A percentile compares a stretch with the other conserved stretches of the same genome.
These are phyloP conservation scores for Passer montanus DNA, from an alignment of 2,113 vertebrate genomes.

Conservation along the genomic window DNA sequence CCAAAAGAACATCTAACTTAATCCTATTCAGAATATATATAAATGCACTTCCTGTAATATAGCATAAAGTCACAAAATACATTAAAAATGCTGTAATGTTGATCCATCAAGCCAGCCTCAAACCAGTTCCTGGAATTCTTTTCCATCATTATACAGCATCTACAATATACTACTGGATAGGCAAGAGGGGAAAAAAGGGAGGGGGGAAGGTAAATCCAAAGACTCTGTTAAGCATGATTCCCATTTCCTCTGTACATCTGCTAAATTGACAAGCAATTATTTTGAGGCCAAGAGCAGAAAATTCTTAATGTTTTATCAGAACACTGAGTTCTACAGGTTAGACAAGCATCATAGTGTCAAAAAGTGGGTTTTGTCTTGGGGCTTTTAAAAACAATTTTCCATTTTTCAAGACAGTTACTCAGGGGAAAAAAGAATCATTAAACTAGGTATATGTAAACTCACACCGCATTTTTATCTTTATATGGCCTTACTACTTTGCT, in stretches of 20 bases:
- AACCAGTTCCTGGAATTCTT: background rate
- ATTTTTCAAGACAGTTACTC: background rate
- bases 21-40: background rate
- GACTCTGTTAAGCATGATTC: background rate
- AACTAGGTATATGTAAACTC: background rate
- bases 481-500: background rate
- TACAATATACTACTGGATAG: background rate
- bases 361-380: background rate
- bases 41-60: background rate
- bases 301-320: background rate
- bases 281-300: background rate
- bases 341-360: background rate
- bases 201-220: background rate
- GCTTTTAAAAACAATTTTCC: background rate
- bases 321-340: background rate
- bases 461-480: background rate
- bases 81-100: background rate
- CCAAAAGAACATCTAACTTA: background rate
- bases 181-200: fast-evolving
- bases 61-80: background rate
- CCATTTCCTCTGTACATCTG: background rate
- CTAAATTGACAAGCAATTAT: background rate
- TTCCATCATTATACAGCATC: background rate
- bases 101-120: background rate
- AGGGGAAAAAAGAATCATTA: background rate